Evolutionary conservation across 2,888 invertebrate genomes (phyloP), one percentile per base, ranked within the genome.

Genomic region (Cheilosia urbana): DNA sequence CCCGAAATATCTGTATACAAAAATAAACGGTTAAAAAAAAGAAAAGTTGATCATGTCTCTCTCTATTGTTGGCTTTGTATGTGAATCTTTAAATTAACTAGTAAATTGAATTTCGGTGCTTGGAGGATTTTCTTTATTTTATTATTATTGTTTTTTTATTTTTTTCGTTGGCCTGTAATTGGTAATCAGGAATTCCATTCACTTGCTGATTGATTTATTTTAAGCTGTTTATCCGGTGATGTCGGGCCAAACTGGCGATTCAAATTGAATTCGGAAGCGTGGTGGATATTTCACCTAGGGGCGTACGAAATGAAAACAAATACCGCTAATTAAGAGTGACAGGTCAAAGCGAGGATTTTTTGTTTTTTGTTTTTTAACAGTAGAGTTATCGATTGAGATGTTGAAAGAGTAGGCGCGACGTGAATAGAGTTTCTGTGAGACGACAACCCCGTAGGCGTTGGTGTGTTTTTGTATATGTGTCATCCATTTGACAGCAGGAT

Each of bases 101-200:
- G 37, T 62, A 5, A 83, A 83, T 78, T 72, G 78, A 83, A 71
- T 83, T 78, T 62, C 47, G 49, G 72, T 19, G 45, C 21, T 27
- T 62, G 30, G 17, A 19, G 53, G 69, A 19, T 49, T 60, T 71
- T 27, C 30, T 71, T 82, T 71, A 42, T 24, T 58, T 57, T 42
- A 13, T 65, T 75, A 19, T 47, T 58, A 2, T 21, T 21, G 1
- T 21, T 21, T 37, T 37, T 69, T 81, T 71, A 24, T 17, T 53
- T 57, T 49, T 37, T 24, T 21, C 30, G 15, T 42, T 24, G 34
- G 42, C 34, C 24, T 24, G 72, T 72, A 78, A 77, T 83, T 83
- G 78, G 72, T 83, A 78, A 78, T 78, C 82, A 83, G 78, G 72
- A 78, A 78, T 78, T 78, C 68, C 66, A 83, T 83, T 78, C 57